A percentile compares a stretch with the other conserved stretches of the same genome.
Conservation (phyloP, 2,113 vertebrate species). For the Xyliphius kryptos region DNA sequence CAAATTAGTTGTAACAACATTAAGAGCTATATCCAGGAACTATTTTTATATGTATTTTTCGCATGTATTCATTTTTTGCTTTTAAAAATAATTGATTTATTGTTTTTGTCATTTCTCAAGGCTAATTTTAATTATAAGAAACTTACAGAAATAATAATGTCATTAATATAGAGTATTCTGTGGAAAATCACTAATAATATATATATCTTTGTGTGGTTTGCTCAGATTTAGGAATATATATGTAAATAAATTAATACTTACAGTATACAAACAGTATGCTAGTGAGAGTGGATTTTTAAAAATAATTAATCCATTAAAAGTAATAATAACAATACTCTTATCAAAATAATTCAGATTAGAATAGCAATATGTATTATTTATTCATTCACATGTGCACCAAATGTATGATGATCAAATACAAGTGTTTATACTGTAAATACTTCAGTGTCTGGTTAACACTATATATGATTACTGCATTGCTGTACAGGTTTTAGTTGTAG, state of each 20-base stretch:
- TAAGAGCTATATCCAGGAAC: constrained; percentile 70
- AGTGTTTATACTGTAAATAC: background rate
- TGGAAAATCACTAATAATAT: constrained; percentile 41
- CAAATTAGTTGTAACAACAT: constrained; percentile 70
- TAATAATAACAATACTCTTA: too few relatives aligned
- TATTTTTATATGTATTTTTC: constrained; percentile 74
- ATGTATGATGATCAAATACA: background rate
- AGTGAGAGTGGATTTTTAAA: constrained; percentile 37
- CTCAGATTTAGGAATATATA: constrained; percentile 58
- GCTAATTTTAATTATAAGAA: constrained; percentile 65
- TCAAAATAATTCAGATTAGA: too few relatives aligned
- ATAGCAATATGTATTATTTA: too few relatives aligned
- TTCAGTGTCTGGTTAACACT: background rate
- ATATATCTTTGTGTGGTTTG: constrained; percentile 82
- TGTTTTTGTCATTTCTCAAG: constrained; percentile 71
- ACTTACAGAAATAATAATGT: constrained; percentile 42
- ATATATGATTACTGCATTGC: background rate
- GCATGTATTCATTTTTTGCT: constrained; percentile 76
- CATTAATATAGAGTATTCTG: constrained; percentile 42
- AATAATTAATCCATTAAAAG: too few relatives aligned
- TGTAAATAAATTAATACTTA: constrained; percentile 49
- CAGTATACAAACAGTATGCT: constrained; percentile 46
- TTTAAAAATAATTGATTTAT: constrained; percentile 57
- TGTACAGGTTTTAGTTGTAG: constrained; percentile 10
- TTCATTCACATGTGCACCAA: too few relatives aligned